A percentile compares a stretch with the other conserved stretches of the same genome.
phyloP scores from a whole-genome alignment of 2,113 vertebrate species.

The Toxotes chatareus region DNA sequence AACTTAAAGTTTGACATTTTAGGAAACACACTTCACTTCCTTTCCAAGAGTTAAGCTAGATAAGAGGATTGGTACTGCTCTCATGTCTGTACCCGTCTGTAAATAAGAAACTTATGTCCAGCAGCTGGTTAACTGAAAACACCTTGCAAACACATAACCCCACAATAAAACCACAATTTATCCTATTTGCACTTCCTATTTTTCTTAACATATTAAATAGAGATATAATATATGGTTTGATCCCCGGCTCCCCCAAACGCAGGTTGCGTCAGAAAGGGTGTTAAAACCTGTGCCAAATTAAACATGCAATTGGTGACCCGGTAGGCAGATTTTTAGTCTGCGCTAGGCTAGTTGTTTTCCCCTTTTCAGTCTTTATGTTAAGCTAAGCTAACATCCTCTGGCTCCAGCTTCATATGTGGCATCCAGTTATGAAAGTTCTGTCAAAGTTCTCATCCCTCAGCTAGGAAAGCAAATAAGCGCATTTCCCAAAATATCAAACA shows the following conservation, averaged over 20 bases:
- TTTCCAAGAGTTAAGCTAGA: too few species aligned
- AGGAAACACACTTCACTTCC: too few species aligned
- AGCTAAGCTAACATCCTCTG: not conserved
- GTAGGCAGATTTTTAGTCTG: not conserved
- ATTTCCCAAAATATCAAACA: constrained; percentile 13
- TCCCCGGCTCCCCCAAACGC: too few species aligned
- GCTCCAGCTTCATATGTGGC: not conserved
- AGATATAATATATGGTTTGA: not conserved
- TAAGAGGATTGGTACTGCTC: not conserved
- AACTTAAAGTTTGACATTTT: too few species aligned
- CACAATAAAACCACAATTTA: too few species aligned
- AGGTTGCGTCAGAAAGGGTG: too few species aligned
- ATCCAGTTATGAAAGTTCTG: not conserved
- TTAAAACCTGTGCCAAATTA: too few species aligned
- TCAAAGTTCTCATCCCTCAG: not conserved
- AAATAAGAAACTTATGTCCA: not conserved
- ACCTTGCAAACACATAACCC: too few species aligned
- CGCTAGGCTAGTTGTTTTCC: not conserved
- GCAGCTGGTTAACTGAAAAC: not conserved
- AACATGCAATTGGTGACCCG: not conserved
- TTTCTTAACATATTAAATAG: not conserved
- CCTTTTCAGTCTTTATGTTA: not conserved
- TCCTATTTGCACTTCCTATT: too few species aligned
- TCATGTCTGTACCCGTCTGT: not conserved
- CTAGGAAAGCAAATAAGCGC: not conserved